phyloP scores from a whole-genome alignment of 2,113 vertebrate species.

The Pomatorhinus ruficollis region DNA sequence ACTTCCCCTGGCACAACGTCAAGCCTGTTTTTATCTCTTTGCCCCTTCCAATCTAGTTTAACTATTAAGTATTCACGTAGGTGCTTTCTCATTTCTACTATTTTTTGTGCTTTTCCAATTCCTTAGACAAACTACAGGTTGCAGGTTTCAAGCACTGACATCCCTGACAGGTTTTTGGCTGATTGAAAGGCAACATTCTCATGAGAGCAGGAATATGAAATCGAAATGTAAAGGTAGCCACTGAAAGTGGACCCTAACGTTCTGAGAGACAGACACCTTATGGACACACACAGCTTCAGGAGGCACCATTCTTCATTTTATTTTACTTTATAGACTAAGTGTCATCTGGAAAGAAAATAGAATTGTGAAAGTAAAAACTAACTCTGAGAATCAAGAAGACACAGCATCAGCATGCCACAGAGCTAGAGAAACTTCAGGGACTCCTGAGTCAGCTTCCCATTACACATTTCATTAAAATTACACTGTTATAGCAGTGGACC shows the following conservation, averaged over 20 bases:
- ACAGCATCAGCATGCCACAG: background rate
- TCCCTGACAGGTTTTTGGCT: background rate
- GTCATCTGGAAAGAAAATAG: background rate
- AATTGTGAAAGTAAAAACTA: background rate
- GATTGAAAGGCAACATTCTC: background rate
- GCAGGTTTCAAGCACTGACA: background rate
- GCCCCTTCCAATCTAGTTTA: background rate
- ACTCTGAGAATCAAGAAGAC: background rate
- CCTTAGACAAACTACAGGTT: background rate
- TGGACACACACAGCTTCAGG: background rate
- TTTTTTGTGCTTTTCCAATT: background rate
- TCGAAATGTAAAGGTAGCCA: background rate
- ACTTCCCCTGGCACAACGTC: background rate
- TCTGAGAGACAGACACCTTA: background rate
- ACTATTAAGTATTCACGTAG: background rate
- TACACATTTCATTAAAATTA: background rate
- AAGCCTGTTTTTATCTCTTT: background rate
- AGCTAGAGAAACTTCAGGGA: background rate
- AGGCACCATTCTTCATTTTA: background rate
- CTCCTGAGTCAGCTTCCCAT: background rate
- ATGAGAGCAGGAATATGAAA: background rate
- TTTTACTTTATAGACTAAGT: background rate
- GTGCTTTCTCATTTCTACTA: background rate
- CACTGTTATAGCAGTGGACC: background rate
- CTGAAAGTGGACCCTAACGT: background rate